Percentiles rank a stretch among this genome's conserved stretches.
Conservation (phyloP, 2,797 vertebrate species). For the Fundulus diaphanus region DNA sequence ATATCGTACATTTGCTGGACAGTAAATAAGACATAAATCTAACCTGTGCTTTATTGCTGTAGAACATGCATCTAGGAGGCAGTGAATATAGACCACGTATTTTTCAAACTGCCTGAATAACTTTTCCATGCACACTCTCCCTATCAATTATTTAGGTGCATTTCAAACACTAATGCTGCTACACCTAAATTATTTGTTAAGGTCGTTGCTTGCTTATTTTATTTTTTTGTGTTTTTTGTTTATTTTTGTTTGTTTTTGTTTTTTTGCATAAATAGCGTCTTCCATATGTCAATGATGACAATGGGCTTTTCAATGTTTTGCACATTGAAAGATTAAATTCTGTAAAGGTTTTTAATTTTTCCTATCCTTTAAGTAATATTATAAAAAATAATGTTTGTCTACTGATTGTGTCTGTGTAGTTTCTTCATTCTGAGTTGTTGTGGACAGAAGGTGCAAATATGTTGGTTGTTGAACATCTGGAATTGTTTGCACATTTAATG, state of each 20-base stretch:
- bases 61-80: too few species aligned
- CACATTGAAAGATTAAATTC: not conserved
- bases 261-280: not conserved
- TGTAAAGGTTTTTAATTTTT: not conserved
- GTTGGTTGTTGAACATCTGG: constrained; percentile 78
- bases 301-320: not conserved
- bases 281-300: not conserved
- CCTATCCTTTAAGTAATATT: not conserved
- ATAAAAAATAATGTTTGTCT: not conserved
- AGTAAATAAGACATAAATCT: not conserved
- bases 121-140: not conserved
- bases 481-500: constrained; percentile 82
- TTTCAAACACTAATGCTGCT: not conserved
- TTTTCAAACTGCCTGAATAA: not conserved
- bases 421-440: not conserved
- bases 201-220: not conserved
- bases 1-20: not conserved
- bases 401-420: not conserved
- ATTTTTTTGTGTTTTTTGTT: not conserved
- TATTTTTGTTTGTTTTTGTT: not conserved
- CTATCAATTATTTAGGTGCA: not conserved
- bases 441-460: not conserved
- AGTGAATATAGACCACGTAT: not conserved
- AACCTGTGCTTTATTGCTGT: too few species aligned
- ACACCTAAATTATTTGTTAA: not conserved